Evolutionary conservation across 1,140 invertebrate species (phyloP), one percentile per base, ranked within the genome.

Genomic region (Aplysia californica): DNA sequence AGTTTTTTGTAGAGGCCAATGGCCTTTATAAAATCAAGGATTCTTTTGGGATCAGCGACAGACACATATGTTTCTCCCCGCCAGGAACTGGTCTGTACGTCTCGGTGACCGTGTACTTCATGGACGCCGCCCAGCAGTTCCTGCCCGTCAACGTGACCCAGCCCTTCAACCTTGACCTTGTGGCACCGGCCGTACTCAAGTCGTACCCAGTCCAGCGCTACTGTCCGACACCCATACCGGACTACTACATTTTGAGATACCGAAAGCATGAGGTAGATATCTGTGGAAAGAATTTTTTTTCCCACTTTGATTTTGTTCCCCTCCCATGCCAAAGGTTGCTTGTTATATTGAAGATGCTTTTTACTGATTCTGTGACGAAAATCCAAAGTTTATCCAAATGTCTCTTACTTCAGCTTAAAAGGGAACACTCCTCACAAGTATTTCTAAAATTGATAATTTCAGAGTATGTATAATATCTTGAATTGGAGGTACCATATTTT

Each of bases 171-270:
- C 44, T 81, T 5, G 65, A 78, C 18, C 59, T 70, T 5, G 76
- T 39, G 21, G 56, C 68, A 15, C 75, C 75, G 20, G 35, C 70
- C 10, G 41, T 73, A 6, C 56, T 75, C 29, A 71, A 72, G 38
- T 77, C 68, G 21, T 68, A 50, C 39, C 44, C 79, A 10, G 61
- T 82, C 21, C 70, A 76, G 4, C 80, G 72, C 21, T 83, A 80
- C 75, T 86, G 85, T 74, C 82, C 81, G 3, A 75, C 80, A 31
- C 83, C 85, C 23, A 71, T 84, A 3, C 83, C 85, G n/a, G 68
- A 79, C 26, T 78, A 85, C 65, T 84, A 86, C 71, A 80, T 81
- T 58, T 81, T 86, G 1, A 72, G 73, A 31, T 82, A 83, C 66
- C 75, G 68, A 31, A 80, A 77, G 61, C 78, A 82, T 39, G 70